Evolutionary conservation across 2,888 invertebrate species (phyloP).

Genomic region (Lycaena phlaeas): DNA sequence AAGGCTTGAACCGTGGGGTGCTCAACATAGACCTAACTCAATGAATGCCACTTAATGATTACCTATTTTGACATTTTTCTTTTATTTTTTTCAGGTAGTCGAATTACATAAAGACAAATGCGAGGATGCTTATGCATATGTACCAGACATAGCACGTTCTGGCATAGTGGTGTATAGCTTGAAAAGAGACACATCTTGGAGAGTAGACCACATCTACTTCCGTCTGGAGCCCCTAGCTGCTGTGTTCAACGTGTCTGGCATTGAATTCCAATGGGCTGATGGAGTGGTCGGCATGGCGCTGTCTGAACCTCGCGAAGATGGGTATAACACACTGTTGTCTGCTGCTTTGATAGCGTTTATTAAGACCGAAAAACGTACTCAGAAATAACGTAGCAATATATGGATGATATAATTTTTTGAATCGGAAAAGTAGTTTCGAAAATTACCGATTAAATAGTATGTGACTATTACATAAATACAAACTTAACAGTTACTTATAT

Average conservation of each 20-base stretch:
- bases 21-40: too few relatives aligned
- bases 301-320: constrained; percentile 58
- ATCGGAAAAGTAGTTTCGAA: too few relatives aligned
- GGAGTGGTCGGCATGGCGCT: constrained; percentile 83
- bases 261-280: constrained; percentile 82
- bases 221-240: constrained; percentile 80
- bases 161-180: constrained; percentile 76
- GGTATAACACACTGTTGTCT: too few relatives aligned
- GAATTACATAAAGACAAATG: constrained; percentile 75
- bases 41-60: too few relatives aligned
- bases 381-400: too few relatives aligned
- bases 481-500: too few relatives aligned
- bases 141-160: constrained; percentile 77
- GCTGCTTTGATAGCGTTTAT: too few relatives aligned
- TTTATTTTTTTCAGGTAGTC: constrained; percentile 59
- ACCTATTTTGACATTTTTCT: background rate
- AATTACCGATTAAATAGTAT: too few relatives aligned
- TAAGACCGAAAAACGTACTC: too few relatives aligned
- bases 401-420: too few relatives aligned
- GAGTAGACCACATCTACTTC: constrained; percentile 82
- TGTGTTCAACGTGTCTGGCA: constrained; percentile 76
- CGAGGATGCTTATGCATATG: constrained; percentile 78
- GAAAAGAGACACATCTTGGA: constrained; percentile 77
- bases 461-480: too few relatives aligned
- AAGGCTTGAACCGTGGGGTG: too few relatives aligned